Percentiles rank a stretch among this genome's conserved stretches.
Evolutionary conservation across 2,113 vertebrate genomes (phyloP).

Genomic region (Paratilapia polleni): DNA sequence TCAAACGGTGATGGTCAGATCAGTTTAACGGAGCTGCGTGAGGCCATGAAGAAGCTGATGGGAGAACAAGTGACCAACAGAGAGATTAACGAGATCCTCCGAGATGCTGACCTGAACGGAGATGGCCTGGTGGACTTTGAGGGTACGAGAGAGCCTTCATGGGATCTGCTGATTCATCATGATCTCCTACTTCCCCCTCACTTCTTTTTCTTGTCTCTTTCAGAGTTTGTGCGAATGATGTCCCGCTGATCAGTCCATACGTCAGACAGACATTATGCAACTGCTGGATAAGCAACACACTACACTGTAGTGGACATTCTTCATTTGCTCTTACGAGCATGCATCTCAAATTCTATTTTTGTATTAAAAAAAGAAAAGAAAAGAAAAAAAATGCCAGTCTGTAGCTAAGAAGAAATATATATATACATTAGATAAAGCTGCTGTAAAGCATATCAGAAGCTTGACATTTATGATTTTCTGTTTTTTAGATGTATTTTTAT

Average conservation of each 20-base stretch:
- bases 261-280: conserved; percentile 26
- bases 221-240: conserved; percentile 86
- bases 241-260: conserved; percentile 74
- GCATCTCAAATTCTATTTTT: conserved; percentile 57
- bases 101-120: conserved; percentile 90
- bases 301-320: conserved; percentile 15
- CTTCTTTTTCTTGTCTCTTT: background rate
- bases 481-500: conserved; percentile 67
- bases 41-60: conserved; percentile 90
- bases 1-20: conserved; percentile 92
- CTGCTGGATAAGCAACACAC: conserved; percentile 17
- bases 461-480: conserved; percentile 18
- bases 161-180: background rate
- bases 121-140: conserved; percentile 94
- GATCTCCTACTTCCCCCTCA: background rate
- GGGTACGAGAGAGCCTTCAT: conserved; percentile 75
- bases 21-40: conserved; percentile 83
- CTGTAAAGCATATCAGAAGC: conserved; percentile 47
- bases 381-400: background rate
- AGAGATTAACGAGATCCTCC: conserved; percentile 93
- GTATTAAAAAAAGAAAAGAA: conserved; percentile 14
- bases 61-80: conserved; percentile 89
- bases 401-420: background rate
- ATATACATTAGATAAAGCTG: conserved; percentile 15
- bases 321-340: conserved; percentile 24